These are phyloP conservation scores for Steinernema feltiae DNA, from an alignment of 1,140 invertebrate genomes.

Conservation along the genomic window DNA sequence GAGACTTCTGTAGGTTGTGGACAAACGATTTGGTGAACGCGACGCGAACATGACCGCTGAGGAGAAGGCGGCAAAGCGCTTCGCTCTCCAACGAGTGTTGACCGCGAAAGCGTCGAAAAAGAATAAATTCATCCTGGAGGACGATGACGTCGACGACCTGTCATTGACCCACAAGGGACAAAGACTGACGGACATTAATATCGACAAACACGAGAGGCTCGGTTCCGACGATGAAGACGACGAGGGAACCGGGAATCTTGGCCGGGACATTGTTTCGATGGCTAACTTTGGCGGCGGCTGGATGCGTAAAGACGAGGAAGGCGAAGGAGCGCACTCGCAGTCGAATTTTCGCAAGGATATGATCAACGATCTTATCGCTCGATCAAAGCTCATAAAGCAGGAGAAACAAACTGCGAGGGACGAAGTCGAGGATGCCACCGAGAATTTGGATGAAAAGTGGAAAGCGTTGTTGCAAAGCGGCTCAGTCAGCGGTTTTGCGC, in stretches of 20 bases:
- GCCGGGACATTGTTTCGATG: slow-evolving; percentile 3
- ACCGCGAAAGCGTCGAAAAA: slow-evolving; percentile 17
- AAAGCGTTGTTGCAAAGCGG: slow-evolving; percentile 17
- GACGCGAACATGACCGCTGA: slow-evolving; percentile 25
- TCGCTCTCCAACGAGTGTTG: slow-evolving; percentile 21
- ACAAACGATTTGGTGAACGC: slow-evolving; percentile 35
- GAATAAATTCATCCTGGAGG: slow-evolving; percentile 30
- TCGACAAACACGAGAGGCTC: slow-evolving; percentile 35
- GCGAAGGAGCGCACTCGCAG: slow-evolving; percentile 12
- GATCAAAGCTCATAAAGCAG: slow-evolving; percentile 31
- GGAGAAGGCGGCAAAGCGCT: slow-evolving; percentile 33
- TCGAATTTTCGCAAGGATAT: slow-evolving; percentile 27
- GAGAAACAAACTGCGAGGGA: slow-evolving; percentile 33
- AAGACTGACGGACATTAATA: slow-evolving; percentile 30
- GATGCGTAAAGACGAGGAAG: slow-evolving; percentile 20
- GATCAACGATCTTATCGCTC: slow-evolving; percentile 35
- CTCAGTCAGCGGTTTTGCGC: neutral
- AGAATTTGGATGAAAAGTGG: slow-evolving; percentile 32
- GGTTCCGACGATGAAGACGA: slow-evolving; percentile 39
- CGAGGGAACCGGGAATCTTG: neutral
- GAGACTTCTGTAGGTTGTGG: slow-evolving; percentile 23
- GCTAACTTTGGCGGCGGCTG: slow-evolving; percentile 34
- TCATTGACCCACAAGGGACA: slow-evolving; percentile 34
- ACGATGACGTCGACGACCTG: slow-evolving; percentile 20
- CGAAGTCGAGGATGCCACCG: slow-evolving; percentile 23